Conservation (phyloP, 2,113 vertebrate species). For the Otocyon megalotis region DNA sequence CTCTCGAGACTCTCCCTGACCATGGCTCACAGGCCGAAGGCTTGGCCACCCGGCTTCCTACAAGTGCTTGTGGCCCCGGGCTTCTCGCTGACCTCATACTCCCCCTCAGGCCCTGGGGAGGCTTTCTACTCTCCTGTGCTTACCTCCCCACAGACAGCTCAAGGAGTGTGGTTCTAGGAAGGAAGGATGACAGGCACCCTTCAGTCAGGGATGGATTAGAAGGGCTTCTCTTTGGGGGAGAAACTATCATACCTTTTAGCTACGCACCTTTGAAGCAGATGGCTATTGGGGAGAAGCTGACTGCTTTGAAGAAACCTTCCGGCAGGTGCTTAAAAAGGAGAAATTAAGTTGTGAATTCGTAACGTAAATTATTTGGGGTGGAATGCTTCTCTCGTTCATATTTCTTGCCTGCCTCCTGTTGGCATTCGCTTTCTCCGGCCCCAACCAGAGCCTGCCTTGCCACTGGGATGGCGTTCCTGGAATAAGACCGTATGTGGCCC, state of each 20-base stretch:
- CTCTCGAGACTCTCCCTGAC: not conserved
- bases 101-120: not conserved
- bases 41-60: not conserved
- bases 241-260: not conserved
- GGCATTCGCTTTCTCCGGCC: not conserved
- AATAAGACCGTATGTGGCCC: not conserved
- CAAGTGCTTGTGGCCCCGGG: not conserved
- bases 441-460: not conserved
- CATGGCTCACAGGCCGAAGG: not conserved
- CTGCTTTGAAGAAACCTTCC: not conserved
- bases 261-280: not conserved
- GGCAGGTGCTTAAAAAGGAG: constrained; percentile 17
- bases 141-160: not conserved
- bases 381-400: not conserved
- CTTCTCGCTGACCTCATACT: not conserved
- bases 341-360: constrained; percentile 25
- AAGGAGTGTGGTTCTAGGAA: not conserved
- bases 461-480: not conserved
- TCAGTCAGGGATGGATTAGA: not conserved
- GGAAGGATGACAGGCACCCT: not conserved
- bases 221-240: not conserved
- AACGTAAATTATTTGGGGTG: constrained; percentile 41
- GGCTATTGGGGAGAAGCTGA: not conserved
- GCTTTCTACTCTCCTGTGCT: not conserved
- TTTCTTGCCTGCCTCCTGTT: not conserved